Evolutionary conservation across 2,888 invertebrate species (phyloP), one percentile per base, ranked within the genome.

Genomic region (Abscondita cerata): DNA sequence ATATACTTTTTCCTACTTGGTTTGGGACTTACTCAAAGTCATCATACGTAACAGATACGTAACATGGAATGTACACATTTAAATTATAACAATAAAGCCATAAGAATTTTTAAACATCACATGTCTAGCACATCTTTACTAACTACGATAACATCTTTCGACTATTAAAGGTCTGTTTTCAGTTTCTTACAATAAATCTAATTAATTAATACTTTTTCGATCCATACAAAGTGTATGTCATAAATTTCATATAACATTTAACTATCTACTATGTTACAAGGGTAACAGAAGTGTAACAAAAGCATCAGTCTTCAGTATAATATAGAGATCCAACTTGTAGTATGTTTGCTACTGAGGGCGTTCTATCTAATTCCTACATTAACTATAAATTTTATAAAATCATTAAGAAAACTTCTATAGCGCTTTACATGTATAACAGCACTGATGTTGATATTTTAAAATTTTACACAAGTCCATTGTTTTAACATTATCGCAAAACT

Each of bases 401-500:
- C 15, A 48, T 16, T 34, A 11, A 13, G n/a, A 15, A 31, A 3
- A 9, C 13, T 51, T 51, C 51, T 51, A 51, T 36, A 34, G 34
- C 15, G 44, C 36, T 46, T 52, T 31, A 56, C 95, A 95, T 55
- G 95, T 90, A 72, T 89, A 87, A 84, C 96, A 96, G 81, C 96
- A 96, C 76, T 92, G 93, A 75, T 89, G 87, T 77, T 89, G 89
- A 81, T 94, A 96, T 38, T 92, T 87, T 72, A 89, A 86, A 70
- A 93, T 86, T 53, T 90, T 89, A 82, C 96, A 96, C 85, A 96
- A 86, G 75, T 93, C 93, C 90, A 95, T 91, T 54, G 89, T 85
- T 70, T 91, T 90, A 16, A 95, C 94, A 76, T 94, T 93, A 73
- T 89, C 89, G 81, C 96, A 96, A 80, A 92, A 92, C 70, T 89